A percentile compares a stretch with the other conserved stretches of the same genome.
phyloP scores from a whole-genome alignment of 2,113 vertebrate genomes.

The Alectura lathami region DNA sequence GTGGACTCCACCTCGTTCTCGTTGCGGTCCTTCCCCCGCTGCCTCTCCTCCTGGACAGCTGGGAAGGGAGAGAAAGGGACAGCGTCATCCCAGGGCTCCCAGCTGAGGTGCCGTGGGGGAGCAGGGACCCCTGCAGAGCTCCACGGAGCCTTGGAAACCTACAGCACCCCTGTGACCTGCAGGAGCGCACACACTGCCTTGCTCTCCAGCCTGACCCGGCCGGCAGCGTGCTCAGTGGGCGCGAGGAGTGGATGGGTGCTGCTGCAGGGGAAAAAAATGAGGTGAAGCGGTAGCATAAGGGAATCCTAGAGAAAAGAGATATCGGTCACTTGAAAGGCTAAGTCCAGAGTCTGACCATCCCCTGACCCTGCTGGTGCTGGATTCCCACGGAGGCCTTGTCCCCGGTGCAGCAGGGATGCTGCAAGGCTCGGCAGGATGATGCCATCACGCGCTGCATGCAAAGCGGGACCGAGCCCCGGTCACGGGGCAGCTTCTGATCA shows the following conservation, averaged over 20 bases:
- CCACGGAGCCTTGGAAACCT: fast-evolving
- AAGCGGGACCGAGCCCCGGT: background rate
- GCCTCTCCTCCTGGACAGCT: constrained; percentile 98
- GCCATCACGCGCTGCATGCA: background rate
- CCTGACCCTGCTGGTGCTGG: background rate
- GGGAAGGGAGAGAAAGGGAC: constrained; percentile 34
- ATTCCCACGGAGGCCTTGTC: background rate
- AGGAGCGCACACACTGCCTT: background rate
- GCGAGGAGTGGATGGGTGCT: background rate
- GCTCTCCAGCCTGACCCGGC: background rate
- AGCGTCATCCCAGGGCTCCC: background rate
- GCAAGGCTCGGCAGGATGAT: background rate
- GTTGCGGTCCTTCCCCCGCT: constrained; percentile 92
- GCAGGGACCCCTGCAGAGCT: background rate
- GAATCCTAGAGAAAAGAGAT: background rate
- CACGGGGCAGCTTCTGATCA: background rate
- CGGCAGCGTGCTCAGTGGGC: background rate
- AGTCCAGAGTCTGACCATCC: background rate
- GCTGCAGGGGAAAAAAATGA: background rate
- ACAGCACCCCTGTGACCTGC: background rate
- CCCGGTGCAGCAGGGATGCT: background rate
- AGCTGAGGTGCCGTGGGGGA: fast-evolving
- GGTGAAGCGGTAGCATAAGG: background rate
- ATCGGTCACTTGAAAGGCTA: fast-evolving
- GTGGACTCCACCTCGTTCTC: constrained; percentile 95